These are phyloP conservation scores for Lytechinus variegatus DNA, from an alignment of 35 echinoderm and acorn worm genomes.

Conservation along the genomic window DNA sequence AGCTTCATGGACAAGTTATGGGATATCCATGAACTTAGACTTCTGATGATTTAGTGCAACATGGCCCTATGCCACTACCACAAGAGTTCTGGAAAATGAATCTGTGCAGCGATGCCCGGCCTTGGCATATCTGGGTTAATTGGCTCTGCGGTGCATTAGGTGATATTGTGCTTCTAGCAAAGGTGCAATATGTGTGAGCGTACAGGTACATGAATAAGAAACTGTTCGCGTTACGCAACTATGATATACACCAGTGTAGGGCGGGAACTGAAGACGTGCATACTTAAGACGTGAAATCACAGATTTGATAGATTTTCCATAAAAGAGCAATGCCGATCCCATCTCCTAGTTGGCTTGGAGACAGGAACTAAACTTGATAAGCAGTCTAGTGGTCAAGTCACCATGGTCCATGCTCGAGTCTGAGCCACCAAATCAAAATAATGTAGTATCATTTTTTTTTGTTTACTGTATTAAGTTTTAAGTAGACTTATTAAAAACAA, in stretches of 20 bases:
- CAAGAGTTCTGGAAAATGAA: background rate
- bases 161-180: background rate
- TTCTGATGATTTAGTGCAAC: too few relatives aligned
- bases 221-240: background rate
- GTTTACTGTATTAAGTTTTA: too few relatives aligned
- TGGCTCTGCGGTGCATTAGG: background rate
- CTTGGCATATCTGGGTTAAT: conserved; percentile 2
- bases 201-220: background rate
- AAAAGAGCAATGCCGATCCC: background rate
- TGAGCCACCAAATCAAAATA: too few relatives aligned
- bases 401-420: too few relatives aligned
- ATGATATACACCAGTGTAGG: background rate
- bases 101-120: background rate
- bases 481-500: too few relatives aligned
- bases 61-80: too few relatives aligned
- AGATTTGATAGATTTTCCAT: background rate
- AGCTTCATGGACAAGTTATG: too few relatives aligned
- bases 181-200: background rate
- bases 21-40: too few relatives aligned
- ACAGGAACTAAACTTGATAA: too few relatives aligned
- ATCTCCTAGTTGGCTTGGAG: background rate
- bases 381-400: too few relatives aligned
- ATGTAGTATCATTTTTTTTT: too few relatives aligned
- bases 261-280: background rate
- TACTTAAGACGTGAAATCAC: background rate